Percentiles rank a stretch among this genome's conserved stretches.
Conservation (phyloP, 2,797 vertebrate genomes). For the Limosa lapponica region DNA sequence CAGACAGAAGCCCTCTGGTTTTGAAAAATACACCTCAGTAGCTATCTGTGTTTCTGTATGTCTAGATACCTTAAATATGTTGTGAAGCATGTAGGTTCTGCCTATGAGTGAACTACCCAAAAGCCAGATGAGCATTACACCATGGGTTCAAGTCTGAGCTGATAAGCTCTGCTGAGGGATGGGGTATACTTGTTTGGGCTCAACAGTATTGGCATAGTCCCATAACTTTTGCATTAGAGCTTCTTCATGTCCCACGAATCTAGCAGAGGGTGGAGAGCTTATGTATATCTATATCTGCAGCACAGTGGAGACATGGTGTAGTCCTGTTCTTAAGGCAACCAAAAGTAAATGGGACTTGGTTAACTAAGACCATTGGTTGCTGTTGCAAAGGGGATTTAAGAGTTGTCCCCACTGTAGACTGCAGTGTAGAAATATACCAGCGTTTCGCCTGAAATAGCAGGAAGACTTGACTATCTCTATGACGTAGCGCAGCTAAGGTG, state of each 20-base stretch:
- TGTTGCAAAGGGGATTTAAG: not conserved
- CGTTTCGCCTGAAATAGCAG: not conserved
- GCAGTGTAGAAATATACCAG: not conserved
- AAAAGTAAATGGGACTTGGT: not conserved
- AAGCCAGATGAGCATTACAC: not conserved
- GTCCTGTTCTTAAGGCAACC: not conserved
- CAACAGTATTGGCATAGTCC: not conserved
- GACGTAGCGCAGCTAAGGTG: not conserved
- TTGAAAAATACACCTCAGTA: not conserved
- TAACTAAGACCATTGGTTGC: not conserved
- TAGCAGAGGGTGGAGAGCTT: not conserved
- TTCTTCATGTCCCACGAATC: not conserved
- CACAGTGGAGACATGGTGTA: accelerated
- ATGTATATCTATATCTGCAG: not conserved
- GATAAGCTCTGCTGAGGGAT: not conserved
- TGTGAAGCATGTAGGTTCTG: not conserved
- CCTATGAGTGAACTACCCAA: not conserved
- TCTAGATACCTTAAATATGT: not conserved
- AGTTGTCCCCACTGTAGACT: not conserved
- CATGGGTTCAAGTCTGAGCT: not conserved
- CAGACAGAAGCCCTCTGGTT: not conserved
- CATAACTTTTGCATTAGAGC: not conserved
- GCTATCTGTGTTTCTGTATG: not conserved
- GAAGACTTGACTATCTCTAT: not conserved
- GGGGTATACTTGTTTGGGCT: not conserved